phyloP scores from a whole-genome alignment of 2,888 invertebrate genomes.

The Temnothorax unifasciatus region DNA sequence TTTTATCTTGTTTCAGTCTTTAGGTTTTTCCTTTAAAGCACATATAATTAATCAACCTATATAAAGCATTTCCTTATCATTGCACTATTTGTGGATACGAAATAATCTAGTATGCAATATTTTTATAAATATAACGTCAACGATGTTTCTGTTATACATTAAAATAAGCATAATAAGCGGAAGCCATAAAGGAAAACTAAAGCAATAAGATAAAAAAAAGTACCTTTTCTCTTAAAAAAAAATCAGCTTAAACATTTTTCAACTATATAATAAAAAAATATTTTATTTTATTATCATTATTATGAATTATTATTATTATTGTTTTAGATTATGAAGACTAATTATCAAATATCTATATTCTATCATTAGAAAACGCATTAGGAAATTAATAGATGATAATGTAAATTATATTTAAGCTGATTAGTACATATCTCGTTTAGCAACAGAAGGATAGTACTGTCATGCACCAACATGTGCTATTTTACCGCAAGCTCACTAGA shows the following conservation, averaged over 20 bases:
- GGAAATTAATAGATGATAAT: neutral
- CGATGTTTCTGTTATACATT: slow-evolving; percentile 6
- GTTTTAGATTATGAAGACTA: neutral
- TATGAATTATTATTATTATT: neutral
- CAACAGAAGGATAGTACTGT: slow-evolving; percentile 50
- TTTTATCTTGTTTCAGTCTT: slow-evolving; percentile 6
- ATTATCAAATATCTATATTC: neutral
- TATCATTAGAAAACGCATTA: neutral
- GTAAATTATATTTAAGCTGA: slow-evolving; percentile 55
- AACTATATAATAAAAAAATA: neutral
- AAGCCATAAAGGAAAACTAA: slow-evolving; percentile 50
- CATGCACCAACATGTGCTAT: slow-evolving; percentile 61
- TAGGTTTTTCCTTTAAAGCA: neutral
- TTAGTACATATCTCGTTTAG: slow-evolving; percentile 42
- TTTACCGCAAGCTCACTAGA: slow-evolving; percentile 48
- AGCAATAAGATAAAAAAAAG: slow-evolving; percentile 44
- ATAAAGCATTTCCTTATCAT: slow-evolving; percentile 51
- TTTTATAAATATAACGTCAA: slow-evolving; percentile 11
- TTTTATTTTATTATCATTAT: neutral
- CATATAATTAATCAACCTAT: slow-evolving; percentile 30
- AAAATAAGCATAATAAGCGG: slow-evolving; percentile 56
- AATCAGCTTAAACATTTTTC: slow-evolving; percentile 59
- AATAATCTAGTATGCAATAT: slow-evolving; percentile 24
- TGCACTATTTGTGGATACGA: slow-evolving; percentile 38
- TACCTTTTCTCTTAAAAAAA: slow-evolving; percentile 21